Evolutionary conservation across 2,888 invertebrate genomes (phyloP).

Genomic region (Gari tellinella): DNA sequence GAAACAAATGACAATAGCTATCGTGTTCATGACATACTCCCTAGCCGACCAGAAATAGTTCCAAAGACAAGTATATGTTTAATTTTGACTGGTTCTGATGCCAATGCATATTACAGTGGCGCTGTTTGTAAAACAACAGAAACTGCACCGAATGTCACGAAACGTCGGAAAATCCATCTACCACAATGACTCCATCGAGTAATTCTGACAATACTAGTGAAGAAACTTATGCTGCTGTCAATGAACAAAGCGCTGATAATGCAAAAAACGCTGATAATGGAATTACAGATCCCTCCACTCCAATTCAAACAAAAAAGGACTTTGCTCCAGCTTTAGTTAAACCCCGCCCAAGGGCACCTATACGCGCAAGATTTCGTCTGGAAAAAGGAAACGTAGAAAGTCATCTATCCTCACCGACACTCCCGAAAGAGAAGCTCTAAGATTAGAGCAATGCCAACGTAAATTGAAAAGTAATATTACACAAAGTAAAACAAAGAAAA

Average conservation of each 20-base stretch:
- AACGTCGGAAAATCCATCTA: no score
- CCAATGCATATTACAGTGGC: slow-evolving; percentile 26
- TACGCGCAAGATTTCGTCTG: slow-evolving; percentile 22
- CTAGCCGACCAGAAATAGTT: slow-evolving; percentile 17
- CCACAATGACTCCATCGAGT: no score
- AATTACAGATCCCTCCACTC: slow-evolving; percentile 6
- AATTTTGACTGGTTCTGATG: slow-evolving; percentile 20
- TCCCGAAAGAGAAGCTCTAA: slow-evolving; percentile 39
- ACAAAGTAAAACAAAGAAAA: background rate
- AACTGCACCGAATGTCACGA: background rate
- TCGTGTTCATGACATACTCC: slow-evolving; percentile 13
- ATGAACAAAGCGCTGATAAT: background rate
- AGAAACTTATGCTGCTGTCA: no score
- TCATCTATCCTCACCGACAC: slow-evolving; percentile 35
- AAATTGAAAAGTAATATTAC: slow-evolving; percentile 12
- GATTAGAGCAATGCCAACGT: slow-evolving; percentile 18
- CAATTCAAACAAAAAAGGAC: background rate
- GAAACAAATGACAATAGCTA: slow-evolving; percentile 6
- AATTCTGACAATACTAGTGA: no score
- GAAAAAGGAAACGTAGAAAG: slow-evolving; percentile 35
- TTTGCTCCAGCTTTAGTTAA: slow-evolving; percentile 26
- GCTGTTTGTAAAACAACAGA: slow-evolving; percentile 9
- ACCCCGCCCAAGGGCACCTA: slow-evolving; percentile 32
- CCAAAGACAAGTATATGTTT: slow-evolving; percentile 10
- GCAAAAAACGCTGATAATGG: background rate